Evolutionary conservation across 2,888 invertebrate species (phyloP), one percentile per base, ranked within the genome.

Genomic region (Aphidius colemani): DNA sequence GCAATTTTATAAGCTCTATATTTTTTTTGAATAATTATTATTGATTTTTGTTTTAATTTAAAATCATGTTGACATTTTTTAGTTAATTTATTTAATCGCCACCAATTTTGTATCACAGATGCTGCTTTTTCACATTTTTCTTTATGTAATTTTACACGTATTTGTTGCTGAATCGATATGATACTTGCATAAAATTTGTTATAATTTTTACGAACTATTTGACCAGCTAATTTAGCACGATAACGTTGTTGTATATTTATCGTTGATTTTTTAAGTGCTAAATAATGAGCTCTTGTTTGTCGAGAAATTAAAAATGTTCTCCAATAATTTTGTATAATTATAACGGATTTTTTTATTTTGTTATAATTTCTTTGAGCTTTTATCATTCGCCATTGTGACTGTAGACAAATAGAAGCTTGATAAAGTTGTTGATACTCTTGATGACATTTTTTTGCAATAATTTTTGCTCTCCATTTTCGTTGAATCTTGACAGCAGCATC

Each of bases 181-280:
- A 60, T 67, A 3, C 82, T 72, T 11, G 78, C 58, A 69, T 66
- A 67, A 10, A 67, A 67, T 2, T 70, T 65, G 50, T 75, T 66
- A 67, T 78, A 85, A n/a, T 78, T 71, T 1, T 65, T 64, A 2
- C 73, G 74, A 11, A 13, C 41, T 9, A 60, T 45, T 55, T 53
- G 7, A 66, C 81, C 83, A 1, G 70, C 56, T 50, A 78, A 67
- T 58, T 78, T 74, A 6, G 85, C 84, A 73, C 82, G 82, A 68
- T 81, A 85, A 64, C 77, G 80, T 2, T 68, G 72, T 74, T 88
- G 88, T 11, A 87, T 73, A 0, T 67, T 67, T 7, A 84, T 39
- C 11, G 79, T 74, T 1, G 84, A 79, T 10, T 74, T 66, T n/a
- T 77, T 76, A 10, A 85, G 57, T 44, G 43, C 58, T 44, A 69